Conservation (phyloP, 1,140 invertebrate species). For the Trichogramma pretiosum region DNA sequence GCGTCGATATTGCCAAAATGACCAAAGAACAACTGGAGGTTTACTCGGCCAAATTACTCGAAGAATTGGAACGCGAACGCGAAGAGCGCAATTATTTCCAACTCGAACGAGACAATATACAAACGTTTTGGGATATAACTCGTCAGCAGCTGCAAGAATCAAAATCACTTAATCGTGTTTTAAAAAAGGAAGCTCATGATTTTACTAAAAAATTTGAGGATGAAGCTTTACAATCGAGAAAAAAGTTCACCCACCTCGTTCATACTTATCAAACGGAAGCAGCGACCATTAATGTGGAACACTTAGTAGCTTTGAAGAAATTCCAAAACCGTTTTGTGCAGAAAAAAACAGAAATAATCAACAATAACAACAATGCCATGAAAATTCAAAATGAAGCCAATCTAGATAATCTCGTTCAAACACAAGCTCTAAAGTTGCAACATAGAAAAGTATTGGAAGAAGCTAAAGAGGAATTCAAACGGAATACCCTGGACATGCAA, state of each 20-base stretch:
- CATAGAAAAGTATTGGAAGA: conserved; percentile 45
- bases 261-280: conserved; percentile 83
- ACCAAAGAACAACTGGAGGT: conserved; percentile 84
- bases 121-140: conserved; percentile 90
- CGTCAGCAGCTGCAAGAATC: conserved; percentile 75
- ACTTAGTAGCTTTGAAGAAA: conserved; percentile 64
- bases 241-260: conserved; percentile 82
- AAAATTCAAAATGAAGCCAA: conserved; percentile 65
- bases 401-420: conserved; percentile 55
- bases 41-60: conserved; percentile 76
- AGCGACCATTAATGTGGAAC: conserved; percentile 68
- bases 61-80: conserved; percentile 85
- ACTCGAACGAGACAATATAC: conserved; percentile 86
- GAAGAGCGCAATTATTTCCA: conserved; percentile 94
- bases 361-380: conserved; percentile 70
- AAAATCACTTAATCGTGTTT: conserved; percentile 52
- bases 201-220: conserved; percentile 45
- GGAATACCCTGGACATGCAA: conserved; percentile 68
- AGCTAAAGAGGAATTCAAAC: conserved; percentile 61
- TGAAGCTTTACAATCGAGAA: conserved; percentile 78
- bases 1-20: conserved; percentile 86
- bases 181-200: conserved; percentile 10
- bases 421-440: conserved; percentile 56
- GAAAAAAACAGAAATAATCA: conserved; percentile 67
- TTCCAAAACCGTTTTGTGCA: conserved; percentile 63